Base-by-base conservation (phyloP, 2,888 invertebrate species). In the Microlaimidae sp. region DNA sequence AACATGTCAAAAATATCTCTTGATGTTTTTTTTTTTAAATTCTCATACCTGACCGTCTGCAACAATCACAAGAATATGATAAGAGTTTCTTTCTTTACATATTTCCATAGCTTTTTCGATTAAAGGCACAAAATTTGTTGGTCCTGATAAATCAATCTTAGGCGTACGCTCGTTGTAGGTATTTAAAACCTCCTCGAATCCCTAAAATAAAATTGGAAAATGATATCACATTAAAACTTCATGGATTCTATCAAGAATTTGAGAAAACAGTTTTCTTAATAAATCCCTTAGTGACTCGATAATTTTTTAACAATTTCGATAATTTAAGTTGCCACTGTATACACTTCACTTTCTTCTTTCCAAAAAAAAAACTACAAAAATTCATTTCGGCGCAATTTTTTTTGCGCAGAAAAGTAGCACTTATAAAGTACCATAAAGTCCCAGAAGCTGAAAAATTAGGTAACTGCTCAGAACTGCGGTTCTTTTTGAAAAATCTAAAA, bases 91-190 rank as follows among this genome's bases (percentile, higher is more conserved):
- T 55, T 65, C 64, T 52, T 69, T 67, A 19, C 71, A 71, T 49
- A 75, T 72, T 53, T 75, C 70, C 21, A 75, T 69, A 5, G 75
- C 73, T 52, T 68, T 63, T 55, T 71, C 62, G 52, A 76, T 75
- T 29, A 76, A 64, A 5, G 76, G 76, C 10, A 75, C 75, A 59
- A 76, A 74, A 60, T 73, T 75, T 27, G 76, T 76, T 1, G 76
- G 76, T 2, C 76, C 76, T 56, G 74, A 73, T 57, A 76, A 69
- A 24, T 64, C 60, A 3, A 75, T 71, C 47, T 64, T 62, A 2
- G 70, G 71, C 25, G 73, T 72, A 29, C 73, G 65, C 45, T 69
- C 63, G 56, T 72, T 72, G 62, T 76, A 76, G 2, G 69, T 67
- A 47, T 66, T 61, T 25, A 76, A 61, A 17, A 75, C 75, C 57